Evolutionary conservation across 2,113 vertebrate species (phyloP).

Genomic region (Notothenia rossii): DNA sequence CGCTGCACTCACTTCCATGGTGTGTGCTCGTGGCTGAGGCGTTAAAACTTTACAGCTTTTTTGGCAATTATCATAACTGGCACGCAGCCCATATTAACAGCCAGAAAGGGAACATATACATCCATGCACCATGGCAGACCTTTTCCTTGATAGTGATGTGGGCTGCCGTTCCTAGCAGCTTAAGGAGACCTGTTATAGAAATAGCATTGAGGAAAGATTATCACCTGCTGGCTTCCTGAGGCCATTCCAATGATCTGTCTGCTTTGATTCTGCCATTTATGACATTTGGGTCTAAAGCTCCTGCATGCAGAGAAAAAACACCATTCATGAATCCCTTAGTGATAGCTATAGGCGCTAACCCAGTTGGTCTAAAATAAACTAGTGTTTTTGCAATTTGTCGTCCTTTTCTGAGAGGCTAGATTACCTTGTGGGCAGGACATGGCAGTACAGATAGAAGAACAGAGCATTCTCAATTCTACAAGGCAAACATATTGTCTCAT

Average conservation of each 20-base stretch:
- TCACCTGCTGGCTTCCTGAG: constrained; percentile 48
- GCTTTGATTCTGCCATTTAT: constrained; percentile 46
- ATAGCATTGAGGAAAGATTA: constrained; percentile 36
- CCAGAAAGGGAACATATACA: background rate
- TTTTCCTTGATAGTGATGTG: constrained; percentile 17
- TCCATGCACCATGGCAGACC: constrained; percentile 1
- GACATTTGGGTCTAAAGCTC: constrained; percentile 24
- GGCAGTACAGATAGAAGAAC: background rate
- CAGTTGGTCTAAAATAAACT: constrained; percentile 9
- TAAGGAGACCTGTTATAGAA: constrained; percentile 37
- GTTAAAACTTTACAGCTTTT: constrained; percentile 49
- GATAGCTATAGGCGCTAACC: background rate
- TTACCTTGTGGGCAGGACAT: background rate
- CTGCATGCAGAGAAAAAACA: constrained; percentile 23
- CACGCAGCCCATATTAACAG: constrained; percentile 15
- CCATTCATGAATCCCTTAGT: constrained; percentile 6
- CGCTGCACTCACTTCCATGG: constrained; percentile 43
- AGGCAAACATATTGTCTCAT: too few relatives aligned
- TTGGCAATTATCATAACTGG: constrained; percentile 34
- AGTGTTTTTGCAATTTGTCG: too few relatives aligned
- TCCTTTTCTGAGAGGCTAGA: background rate
- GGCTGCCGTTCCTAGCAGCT: constrained; percentile 23
- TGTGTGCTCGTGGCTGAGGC: constrained; percentile 52
- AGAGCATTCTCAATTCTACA: too few relatives aligned
- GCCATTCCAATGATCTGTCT: constrained; percentile 40